Evolutionary conservation across 2,797 vertebrate species (phyloP).

Genomic region (Tragelaphus eurycerus): DNA sequence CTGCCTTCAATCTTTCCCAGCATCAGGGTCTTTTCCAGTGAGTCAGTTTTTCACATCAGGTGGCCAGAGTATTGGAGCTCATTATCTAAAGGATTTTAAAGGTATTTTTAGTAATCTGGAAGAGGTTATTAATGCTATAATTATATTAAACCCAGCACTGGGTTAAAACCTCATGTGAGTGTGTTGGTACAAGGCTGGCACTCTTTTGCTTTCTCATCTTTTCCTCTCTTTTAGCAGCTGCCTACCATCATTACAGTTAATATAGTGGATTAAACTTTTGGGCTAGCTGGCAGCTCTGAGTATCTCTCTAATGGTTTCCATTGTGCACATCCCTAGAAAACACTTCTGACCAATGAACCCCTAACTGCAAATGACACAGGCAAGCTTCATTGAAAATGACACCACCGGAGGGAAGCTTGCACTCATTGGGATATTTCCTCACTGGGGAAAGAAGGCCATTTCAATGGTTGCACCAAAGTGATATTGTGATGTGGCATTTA

Average conservation of each 20-base stretch:
- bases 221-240: constrained; percentile 42
- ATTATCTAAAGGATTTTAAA: constrained; percentile 5
- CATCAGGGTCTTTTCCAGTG: not conserved
- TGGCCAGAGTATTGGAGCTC: not conserved
- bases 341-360: constrained; percentile 77
- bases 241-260: constrained; percentile 60
- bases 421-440: constrained; percentile 70
- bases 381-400: constrained; percentile 74
- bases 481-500: constrained; percentile 38
- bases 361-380: constrained; percentile 70
- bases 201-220: not conserved
- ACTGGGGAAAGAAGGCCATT: constrained; percentile 66
- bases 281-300: constrained; percentile 66
- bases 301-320: constrained; percentile 68
- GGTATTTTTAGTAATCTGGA: constrained; percentile 42
- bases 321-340: constrained; percentile 66
- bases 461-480: constrained; percentile 44
- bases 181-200: not conserved
- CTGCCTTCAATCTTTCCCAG: not conserved
- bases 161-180: not conserved
- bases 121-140: not conserved
- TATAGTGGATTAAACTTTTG: constrained; percentile 68
- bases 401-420: constrained; percentile 67
- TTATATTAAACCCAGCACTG: not conserved
- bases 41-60: not conserved